Conservation (phyloP, 2,797 vertebrate genomes). For the Schizopygopsis malacanthus region DNA sequence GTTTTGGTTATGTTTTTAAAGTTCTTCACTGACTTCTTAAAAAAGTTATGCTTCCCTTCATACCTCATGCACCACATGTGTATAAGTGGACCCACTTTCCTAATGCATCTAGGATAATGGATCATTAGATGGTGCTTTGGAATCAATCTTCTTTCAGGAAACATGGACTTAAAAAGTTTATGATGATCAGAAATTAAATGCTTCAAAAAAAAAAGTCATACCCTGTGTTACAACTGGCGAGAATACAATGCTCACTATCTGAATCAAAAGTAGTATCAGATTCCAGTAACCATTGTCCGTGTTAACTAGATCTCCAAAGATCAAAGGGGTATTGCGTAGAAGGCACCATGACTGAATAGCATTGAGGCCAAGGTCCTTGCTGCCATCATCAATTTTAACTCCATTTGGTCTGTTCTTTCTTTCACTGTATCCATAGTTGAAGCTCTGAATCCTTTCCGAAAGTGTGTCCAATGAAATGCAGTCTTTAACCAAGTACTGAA, state of each 20-base stretch:
- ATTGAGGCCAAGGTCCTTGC: slow-evolving; percentile 11
- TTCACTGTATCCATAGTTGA: not conserved
- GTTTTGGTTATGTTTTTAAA: slow-evolving; percentile 57
- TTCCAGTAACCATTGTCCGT: not conserved
- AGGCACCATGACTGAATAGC: not conserved
- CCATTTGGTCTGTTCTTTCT: not conserved
- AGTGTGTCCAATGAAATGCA: not conserved
- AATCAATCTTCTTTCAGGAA: not conserved
- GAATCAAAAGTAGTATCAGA: not conserved
- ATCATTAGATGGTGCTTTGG: slow-evolving; percentile 31
- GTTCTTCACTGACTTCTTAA: slow-evolving; percentile 51
- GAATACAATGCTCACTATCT: slow-evolving; percentile 2
- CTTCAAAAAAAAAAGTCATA: not conserved
- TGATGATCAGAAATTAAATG: slow-evolving; percentile 3
- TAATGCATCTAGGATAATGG: slow-evolving; percentile 49
- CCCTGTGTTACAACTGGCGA: not conserved
- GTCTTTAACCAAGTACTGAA: slow-evolving; percentile 3
- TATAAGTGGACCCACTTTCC: slow-evolving; percentile 54
- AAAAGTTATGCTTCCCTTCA: slow-evolving; percentile 52
- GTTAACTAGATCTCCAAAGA: not conserved
- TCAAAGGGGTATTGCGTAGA: not conserved
- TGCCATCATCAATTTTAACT: not conserved
- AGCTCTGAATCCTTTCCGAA: not conserved
- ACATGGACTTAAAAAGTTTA: not conserved
- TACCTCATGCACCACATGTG: slow-evolving; percentile 58